Percentiles rank a stretch among this genome's conserved stretches.
These are phyloP conservation scores for Oopsacas minuta DNA, from an alignment of 37 sponge, comb jelly and placozoan species.

Conservation along the genomic window DNA sequence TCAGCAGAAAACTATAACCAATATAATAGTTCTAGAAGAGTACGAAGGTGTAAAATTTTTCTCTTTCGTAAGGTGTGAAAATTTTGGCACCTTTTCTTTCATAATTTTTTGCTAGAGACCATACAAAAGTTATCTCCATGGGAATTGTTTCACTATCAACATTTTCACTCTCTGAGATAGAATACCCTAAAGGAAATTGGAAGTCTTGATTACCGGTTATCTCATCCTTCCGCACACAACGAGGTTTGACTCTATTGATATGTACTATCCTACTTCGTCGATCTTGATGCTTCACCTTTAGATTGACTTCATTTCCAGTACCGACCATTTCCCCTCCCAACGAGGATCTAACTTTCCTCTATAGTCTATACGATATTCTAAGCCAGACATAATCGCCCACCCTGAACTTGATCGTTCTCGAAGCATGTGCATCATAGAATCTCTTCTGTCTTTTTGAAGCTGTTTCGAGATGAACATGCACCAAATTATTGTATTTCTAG, in stretches of 20 bases:
- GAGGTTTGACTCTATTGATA: background rate
- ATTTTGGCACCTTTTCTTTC: no score
- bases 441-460: slow-evolving; percentile 1
- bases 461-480: background rate
- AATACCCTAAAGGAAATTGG: background rate
- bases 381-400: background rate
- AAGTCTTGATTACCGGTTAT: background rate
- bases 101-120: no score
- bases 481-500: background rate
- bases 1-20: no score
- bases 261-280: background rate
- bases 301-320: background rate
- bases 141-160: background rate
- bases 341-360: slow-evolving; percentile 9
- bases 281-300: background rate
- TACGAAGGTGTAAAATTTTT: no score
- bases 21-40: no score
- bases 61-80: no score
- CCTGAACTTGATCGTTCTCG: background rate
- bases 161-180: background rate
- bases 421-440: background rate
- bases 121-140: no score
- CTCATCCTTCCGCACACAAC: background rate
- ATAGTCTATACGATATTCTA: no score
- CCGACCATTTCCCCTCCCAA: slow-evolving; percentile 15